A percentile compares a stretch with the other conserved stretches of the same genome.
Conservation (phyloP, 2,113 vertebrate species). For the Pica pica region DNA sequence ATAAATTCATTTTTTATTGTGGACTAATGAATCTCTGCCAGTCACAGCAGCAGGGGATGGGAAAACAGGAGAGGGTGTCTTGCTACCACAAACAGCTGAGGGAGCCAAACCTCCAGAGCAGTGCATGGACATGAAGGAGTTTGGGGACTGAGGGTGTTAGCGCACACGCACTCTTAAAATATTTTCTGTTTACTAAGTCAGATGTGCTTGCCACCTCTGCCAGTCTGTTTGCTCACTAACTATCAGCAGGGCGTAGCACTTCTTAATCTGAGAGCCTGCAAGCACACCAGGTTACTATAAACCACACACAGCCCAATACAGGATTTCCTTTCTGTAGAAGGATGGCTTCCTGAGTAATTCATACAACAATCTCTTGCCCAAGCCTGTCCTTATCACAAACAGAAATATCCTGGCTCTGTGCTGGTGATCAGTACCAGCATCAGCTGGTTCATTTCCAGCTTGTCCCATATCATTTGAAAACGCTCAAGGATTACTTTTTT, state of each 20-base stretch:
- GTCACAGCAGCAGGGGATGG: background rate
- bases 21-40: background rate
- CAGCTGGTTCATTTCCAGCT: background rate
- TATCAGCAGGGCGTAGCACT: background rate
- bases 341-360: conserved; percentile 13
- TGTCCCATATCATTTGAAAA: background rate
- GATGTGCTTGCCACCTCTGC: background rate
- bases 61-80: background rate
- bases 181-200: background rate
- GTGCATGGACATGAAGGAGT: rapidly evolving
- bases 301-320: background rate
- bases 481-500: background rate
- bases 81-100: background rate
- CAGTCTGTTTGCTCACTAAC: background rate
- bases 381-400: background rate
- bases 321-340: conserved; percentile 32
- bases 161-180: background rate
- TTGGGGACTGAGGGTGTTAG: background rate
- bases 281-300: background rate
- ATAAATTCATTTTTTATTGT: background rate
- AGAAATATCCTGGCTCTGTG: background rate
- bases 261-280: background rate
- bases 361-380: background rate
- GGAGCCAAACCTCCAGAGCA: background rate
- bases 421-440: background rate